A percentile compares a stretch with the other conserved stretches of the same genome.
Evolutionary conservation across 2,888 invertebrate genomes (phyloP).

Genomic region (Chirona hameri): DNA sequence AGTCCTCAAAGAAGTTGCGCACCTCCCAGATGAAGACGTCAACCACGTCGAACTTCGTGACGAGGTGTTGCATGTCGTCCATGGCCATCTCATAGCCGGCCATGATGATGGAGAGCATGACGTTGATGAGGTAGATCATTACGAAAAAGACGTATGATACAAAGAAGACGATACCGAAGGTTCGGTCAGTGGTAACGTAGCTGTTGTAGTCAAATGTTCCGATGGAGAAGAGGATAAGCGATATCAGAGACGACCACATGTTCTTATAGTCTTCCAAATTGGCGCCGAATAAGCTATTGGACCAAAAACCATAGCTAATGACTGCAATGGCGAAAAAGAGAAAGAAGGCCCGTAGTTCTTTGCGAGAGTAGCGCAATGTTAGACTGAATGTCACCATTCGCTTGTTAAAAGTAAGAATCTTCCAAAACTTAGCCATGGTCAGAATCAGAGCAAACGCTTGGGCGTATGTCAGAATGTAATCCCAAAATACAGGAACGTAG

Average conservation of each 20-base stretch:
- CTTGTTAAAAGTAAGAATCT: conserved; percentile 24
- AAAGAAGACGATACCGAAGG: background rate
- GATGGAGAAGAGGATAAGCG: background rate
- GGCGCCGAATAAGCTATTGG: background rate
- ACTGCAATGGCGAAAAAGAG: background rate
- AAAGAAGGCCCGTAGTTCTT: background rate
- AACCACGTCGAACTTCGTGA: conserved; percentile 7
- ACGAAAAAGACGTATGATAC: background rate
- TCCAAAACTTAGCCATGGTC: conserved; percentile 24
- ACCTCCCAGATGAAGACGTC: conserved; percentile 26
- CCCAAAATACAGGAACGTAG: background rate
- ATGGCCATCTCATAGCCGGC: conserved; percentile 13
- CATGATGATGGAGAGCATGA: conserved; percentile 24
- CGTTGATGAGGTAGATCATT: conserved; percentile 7
- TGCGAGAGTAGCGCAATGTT: background rate
- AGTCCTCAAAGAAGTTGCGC: conserved; percentile 28
- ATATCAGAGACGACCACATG: background rate
- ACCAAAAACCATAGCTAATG: background rate
- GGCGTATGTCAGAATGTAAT: conserved; percentile 1
- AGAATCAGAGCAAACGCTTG: conserved; percentile 2
- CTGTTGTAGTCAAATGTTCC: background rate
- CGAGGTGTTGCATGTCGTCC: conserved; percentile 22
- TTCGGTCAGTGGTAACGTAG: background rate
- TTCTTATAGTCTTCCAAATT: background rate
- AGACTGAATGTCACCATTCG: conserved; percentile 22